Evolutionary conservation across 1,140 invertebrate genomes (phyloP).

Genomic region (Asobara japonica): DNA sequence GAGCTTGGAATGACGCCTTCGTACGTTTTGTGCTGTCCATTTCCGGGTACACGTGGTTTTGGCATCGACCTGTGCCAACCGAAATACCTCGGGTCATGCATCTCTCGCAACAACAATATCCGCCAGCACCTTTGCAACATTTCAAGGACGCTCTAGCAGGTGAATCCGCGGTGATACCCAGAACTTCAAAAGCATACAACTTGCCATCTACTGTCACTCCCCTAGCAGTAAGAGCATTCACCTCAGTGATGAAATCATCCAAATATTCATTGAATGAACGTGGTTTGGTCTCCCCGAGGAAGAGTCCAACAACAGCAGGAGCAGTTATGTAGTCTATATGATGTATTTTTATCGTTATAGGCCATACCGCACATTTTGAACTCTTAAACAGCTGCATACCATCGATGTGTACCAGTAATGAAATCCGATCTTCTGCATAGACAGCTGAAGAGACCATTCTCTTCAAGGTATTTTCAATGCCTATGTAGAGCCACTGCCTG

Average conservation of each 20-base stretch:
- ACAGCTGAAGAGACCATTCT: not conserved
- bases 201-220: conserved; percentile 17
- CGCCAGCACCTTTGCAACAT: conserved; percentile 36
- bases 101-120: conserved; percentile 44
- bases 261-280: conserved; percentile 28
- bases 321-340: conserved; percentile 22
- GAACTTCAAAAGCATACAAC: conserved; percentile 31
- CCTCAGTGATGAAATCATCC: conserved; percentile 36
- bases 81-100: conserved; percentile 34
- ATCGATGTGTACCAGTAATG: conserved; percentile 6
- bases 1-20: not conserved
- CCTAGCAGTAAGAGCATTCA: conserved; percentile 32
- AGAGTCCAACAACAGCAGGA: conserved; percentile 35
- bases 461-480: conserved; percentile 9
- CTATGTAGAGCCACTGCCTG: conserved; percentile 23
- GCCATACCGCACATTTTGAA: conserved; percentile 14
- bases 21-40: not conserved
- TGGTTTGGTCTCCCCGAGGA: conserved; percentile 37
- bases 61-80: conserved; percentile 26
- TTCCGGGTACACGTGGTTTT: conserved; percentile 21
- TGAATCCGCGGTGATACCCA: conserved; percentile 33
- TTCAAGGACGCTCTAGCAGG: conserved; percentile 41
- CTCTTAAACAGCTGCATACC: conserved; percentile 14
- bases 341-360: conserved; percentile 12
- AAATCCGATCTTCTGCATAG: conserved; percentile 8